Conservation (phyloP, 1,140 invertebrate genomes). For the Patella vulgata region DNA sequence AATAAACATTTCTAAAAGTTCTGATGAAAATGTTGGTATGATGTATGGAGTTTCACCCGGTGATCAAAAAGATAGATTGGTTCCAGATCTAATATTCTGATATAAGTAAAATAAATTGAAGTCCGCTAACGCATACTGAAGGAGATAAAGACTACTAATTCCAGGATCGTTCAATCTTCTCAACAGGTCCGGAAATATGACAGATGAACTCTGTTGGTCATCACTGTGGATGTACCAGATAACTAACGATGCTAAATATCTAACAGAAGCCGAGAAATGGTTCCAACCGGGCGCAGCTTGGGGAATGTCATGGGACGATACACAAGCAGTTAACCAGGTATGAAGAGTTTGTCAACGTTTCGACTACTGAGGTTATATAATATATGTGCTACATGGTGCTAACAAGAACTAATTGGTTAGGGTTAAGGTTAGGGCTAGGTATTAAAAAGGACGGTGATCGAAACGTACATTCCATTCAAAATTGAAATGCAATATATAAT, state of each 20-base stretch:
- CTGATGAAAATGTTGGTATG: not conserved
- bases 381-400: constrained; percentile 69
- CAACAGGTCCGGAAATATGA: constrained; percentile 70
- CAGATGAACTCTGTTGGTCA: constrained; percentile 74
- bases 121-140: not conserved
- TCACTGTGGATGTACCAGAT: constrained; percentile 74
- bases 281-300: constrained; percentile 58
- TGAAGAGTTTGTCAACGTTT: not conserved
- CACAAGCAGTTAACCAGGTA: constrained; percentile 72
- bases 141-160: not conserved
- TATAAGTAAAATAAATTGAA: not conserved
- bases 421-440: too few species aligned
- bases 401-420: too few species aligned
- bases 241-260: constrained; percentile 70
- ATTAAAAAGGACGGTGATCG: too few species aligned
- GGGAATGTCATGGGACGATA: constrained; percentile 73
- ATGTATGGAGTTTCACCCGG: not conserved
- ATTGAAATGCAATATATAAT: too few species aligned
- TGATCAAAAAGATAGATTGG: not conserved
- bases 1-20: not conserved
- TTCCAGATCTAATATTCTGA: not conserved
- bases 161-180: not conserved
- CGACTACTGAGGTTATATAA: constrained; percentile 66
- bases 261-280: constrained; percentile 70
- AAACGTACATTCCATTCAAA: too few species aligned